Conservation (phyloP, 2,113 vertebrate species). For the Propithecus coquereli region DNA sequence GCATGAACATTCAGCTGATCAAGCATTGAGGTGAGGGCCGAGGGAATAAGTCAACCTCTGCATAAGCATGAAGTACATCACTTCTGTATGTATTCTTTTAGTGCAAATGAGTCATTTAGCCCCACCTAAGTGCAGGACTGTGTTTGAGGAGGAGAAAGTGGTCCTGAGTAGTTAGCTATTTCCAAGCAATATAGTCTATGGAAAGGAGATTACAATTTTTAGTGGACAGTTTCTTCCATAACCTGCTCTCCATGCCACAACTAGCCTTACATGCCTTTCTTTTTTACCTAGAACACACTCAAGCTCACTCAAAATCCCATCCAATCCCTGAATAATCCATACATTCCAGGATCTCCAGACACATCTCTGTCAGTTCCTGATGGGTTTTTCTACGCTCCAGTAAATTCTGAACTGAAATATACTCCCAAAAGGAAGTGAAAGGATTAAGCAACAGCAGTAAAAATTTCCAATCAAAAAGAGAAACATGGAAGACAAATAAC, state of each 20-base stretch:
- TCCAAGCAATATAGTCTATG: not conserved
- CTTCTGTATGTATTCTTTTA: not conserved
- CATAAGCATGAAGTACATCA: not conserved
- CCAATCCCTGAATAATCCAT: not conserved
- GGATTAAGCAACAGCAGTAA: not conserved
- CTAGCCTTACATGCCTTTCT: not conserved
- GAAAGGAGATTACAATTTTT: not conserved
- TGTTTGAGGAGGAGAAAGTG: not conserved
- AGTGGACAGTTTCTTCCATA: not conserved
- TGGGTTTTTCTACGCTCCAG: not conserved
- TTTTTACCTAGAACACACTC: not conserved
- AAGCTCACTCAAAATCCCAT: not conserved
- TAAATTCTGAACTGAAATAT: not conserved
- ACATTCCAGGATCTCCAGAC: not conserved
- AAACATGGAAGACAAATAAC: not conserved
- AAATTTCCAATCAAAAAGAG: not conserved
- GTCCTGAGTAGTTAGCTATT: not conserved
- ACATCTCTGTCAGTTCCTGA: not conserved
- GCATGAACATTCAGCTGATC: not conserved
- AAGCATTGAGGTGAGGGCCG: not conserved
- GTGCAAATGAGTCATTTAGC: not conserved
- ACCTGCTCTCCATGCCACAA: no score
- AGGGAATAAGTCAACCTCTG: not conserved
- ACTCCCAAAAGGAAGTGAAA: not conserved
- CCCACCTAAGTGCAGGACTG: not conserved